Percentiles rank a stretch among this genome's conserved stretches.
Conservation (phyloP, 1,140 invertebrate species). For the Drosophila busckii region DNA sequence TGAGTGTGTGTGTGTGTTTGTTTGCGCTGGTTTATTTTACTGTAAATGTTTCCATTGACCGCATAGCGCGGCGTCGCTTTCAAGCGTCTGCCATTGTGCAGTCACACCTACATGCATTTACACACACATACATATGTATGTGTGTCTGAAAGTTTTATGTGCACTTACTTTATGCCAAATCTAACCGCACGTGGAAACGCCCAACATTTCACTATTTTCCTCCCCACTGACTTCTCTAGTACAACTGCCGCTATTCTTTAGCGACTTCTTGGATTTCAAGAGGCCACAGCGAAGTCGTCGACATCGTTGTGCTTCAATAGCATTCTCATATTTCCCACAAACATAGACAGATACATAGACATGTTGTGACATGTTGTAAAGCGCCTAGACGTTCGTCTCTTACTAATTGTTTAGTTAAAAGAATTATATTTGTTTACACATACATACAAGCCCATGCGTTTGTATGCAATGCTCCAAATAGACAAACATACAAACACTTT, state of each 20-base stretch:
- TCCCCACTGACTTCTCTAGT: too few relatives aligned
- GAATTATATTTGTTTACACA: slow-evolving; percentile 56
- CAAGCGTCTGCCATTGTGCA: too few relatives aligned
- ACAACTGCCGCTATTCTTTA: slow-evolving; percentile 61
- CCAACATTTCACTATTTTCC: too few relatives aligned
- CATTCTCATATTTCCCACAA: slow-evolving; percentile 51
- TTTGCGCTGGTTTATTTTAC: slow-evolving; percentile 18
- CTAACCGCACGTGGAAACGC: slow-evolving; percentile 76
- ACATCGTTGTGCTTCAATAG: slow-evolving; percentile 14
- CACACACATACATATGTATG: neutral
- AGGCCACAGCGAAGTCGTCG: neutral
- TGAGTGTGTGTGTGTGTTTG: slow-evolving; percentile 6
- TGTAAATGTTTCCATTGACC: slow-evolving; percentile 38
- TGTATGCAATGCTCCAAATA: slow-evolving; percentile 25
- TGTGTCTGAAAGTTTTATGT: slow-evolving; percentile 10
- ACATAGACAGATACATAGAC: slow-evolving; percentile 10
- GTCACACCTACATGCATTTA: slow-evolving; percentile 6
- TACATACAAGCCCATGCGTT: slow-evolving; percentile 14
- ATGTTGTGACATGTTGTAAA: neutral
- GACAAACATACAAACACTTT: slow-evolving; percentile 13
- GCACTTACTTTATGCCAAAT: slow-evolving; percentile 39
- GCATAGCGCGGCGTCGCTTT: slow-evolving; percentile 19
- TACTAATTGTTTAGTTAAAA: slow-evolving; percentile 52
- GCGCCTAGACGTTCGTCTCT: neutral
- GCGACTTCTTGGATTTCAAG: slow-evolving; percentile 40